A percentile compares a stretch with the other conserved stretches of the same genome.
Conservation (phyloP, 37 sponge, comb jelly and placozoan genomes). For the Theonella swinhoei region DNA sequence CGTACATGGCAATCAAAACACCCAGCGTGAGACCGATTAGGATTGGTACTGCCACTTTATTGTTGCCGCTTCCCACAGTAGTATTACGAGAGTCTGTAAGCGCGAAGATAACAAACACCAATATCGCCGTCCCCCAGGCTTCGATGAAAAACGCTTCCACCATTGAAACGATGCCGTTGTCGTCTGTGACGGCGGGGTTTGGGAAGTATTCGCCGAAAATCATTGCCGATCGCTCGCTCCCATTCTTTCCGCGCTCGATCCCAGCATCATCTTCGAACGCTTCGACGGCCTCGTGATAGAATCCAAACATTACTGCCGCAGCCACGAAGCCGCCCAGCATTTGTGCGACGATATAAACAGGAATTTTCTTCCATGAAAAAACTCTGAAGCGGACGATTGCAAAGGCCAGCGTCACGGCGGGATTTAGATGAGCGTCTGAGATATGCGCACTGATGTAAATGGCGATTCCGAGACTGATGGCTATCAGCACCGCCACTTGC, state of each 20-base stretch:
- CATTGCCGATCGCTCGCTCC: constrained; percentile 42
- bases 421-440: constrained; percentile 66
- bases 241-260: constrained; percentile 30
- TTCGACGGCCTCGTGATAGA: constrained; percentile 18
- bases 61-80: constrained; percentile 17
- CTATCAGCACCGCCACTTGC: constrained; percentile 52
- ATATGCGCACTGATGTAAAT: constrained; percentile 46
- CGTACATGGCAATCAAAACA: constrained; percentile 44
- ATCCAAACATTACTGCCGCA: constrained; percentile 6
- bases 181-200: constrained; percentile 23
- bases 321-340: constrained; percentile 40
- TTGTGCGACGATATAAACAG: constrained; percentile 43
- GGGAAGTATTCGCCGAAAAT: constrained; percentile 71
- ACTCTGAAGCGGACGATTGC: constrained; percentile 32
- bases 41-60: constrained; percentile 38
- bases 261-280: constrained; percentile 20
- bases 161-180: not conserved
- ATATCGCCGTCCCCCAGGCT: constrained; percentile 41
- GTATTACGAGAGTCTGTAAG: constrained; percentile 44
- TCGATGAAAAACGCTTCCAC: constrained; percentile 38
- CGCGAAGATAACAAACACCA: constrained; percentile 56
- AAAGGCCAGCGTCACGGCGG: constrained; percentile 59
- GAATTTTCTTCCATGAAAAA: constrained; percentile 39
- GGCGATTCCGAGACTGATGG: constrained; percentile 44
- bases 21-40: constrained; percentile 48